Evolutionary conservation across 2,797 vertebrate species (phyloP), one percentile per base, ranked within the genome.

Genomic region (Poecilia gillii): DNA sequence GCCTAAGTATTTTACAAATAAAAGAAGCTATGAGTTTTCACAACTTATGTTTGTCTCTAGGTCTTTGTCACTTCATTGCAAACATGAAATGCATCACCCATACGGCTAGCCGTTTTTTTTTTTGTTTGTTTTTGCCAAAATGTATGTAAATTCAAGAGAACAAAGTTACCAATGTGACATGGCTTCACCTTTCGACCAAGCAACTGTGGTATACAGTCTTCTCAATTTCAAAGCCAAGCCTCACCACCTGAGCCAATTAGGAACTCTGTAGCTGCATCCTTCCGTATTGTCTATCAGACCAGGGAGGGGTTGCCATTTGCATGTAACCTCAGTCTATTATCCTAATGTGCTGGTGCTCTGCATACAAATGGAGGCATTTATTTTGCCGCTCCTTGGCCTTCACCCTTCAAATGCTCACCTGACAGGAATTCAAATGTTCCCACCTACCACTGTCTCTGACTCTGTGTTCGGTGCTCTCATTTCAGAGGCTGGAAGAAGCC

Each of bases 351-450:
- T 75, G 74, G 88, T 82, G 90, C 87, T 93, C 93, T 94, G 96
- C 95, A 96, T 96, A 96, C 96, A 95, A 95, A 96, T 96, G 89
- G 91, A 90, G 80, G 83, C 93, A 96, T 96, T 95, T 96, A 92
- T 93, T 87, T 90, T 81, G 68, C 89, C 74, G 90, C 89, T 93
- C 88, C 87, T 89, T 93, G 91, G 94, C 92, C 93, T 89, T 86
- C 90, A 93, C 91, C 93, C 84, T 90, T 93, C 88, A 90, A 92
- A 90, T 57, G 75, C 87, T 94, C 92, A 94, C 93, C 94, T 94
- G 94, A 91, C 92, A 92, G 90, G 94, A 96, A 95, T 94, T 94
- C 91, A 92, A 94, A 94, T 93, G 92, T 92, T 89, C 89, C 86
- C 80, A 39, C 88, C 81, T 83, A 66, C 74, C 53, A 28, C 83